Base-by-base conservation (phyloP, 1,140 invertebrate species). In the Trissolcus basalis region DNA sequence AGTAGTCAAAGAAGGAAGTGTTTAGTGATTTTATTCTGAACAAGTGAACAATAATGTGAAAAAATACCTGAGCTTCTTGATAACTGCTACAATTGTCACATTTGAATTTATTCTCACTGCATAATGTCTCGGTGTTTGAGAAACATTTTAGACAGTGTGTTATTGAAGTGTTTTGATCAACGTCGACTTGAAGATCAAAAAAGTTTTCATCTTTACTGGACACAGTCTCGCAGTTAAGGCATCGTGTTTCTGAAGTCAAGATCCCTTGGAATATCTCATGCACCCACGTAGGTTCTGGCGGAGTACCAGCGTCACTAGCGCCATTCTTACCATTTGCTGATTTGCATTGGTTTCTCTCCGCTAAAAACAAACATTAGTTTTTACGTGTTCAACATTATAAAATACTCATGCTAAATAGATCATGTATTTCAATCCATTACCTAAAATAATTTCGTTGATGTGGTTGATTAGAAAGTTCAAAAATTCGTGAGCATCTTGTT, bases 201-300 rank as follows among this genome's bases (percentile, higher is more conserved):
- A 99, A 99, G 87, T 99, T 97, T 89, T 99, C 98, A 89, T 99
- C 98, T 90, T 99, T 99, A 88, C 96, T 98, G 88, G 97, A 98
- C 47, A 99, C 96, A 78, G 97, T 99, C 92, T 99, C 98, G 91
- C 98, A 99, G 89, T 99, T 99, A 70, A 99, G 92, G 91, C 98
- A 99, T 81, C 97, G 90, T 0, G 98, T 99, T 91, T 99, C 98
- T 87, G 98, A 99, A 6, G 98, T 99, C 43, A 99, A 90, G 47
- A 98, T 99, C 50, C 98, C 98, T 90, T 99, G 98, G 88, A 99
- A 99, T 82, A 99, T 99, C 90, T 99, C 98, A 86, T 99, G 98
- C 60, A 99, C 97, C 98, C 98, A 99, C 0, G 97, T 99, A 14
- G 96, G 96, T 79, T 98, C 97, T 12, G 94, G 91, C 70, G 93